A percentile compares a stretch with the other conserved stretches of the same genome.
Evolutionary conservation across 2,888 invertebrate species (phyloP).

Genomic region (Andrena minutula): DNA sequence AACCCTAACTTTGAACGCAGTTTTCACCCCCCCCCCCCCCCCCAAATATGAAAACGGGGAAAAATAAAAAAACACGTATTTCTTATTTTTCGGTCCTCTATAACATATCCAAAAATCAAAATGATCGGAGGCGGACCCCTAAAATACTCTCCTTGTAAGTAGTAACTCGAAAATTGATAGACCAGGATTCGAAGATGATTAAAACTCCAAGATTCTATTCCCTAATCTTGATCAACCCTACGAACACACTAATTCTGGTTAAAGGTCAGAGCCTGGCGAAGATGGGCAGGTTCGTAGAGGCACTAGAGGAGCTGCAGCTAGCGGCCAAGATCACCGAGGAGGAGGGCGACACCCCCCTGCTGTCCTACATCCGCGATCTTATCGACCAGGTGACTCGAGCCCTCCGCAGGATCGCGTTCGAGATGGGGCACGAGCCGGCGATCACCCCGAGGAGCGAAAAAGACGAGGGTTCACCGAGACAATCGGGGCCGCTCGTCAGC

Average conservation of each 20-base stretch:
- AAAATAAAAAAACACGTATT: too few relatives aligned
- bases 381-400: constrained; percentile 65
- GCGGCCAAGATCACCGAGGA: constrained; percentile 67
- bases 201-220: not conserved
- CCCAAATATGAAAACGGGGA: too few relatives aligned
- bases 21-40: too few relatives aligned
- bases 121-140: too few relatives aligned
- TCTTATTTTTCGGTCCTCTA: too few relatives aligned
- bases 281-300: constrained; percentile 74
- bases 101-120: too few relatives aligned
- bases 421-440: not conserved
- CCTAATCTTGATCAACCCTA: not conserved
- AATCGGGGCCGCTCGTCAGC: not conserved
- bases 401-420: constrained; percentile 38
- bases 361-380: constrained; percentile 74
- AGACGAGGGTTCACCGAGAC: not conserved
- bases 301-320: constrained; percentile 67
- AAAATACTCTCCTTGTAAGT: too few relatives aligned
- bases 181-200: too few relatives aligned
- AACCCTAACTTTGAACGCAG: too few relatives aligned
- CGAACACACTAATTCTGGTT: not conserved
- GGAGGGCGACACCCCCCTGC: constrained; percentile 65
- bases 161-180: too few relatives aligned
- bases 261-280: constrained; percentile 75
- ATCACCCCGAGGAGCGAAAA: not conserved